Conservation (phyloP, 1,140 invertebrate species). For the Trypoxylus dichotomus region DNA sequence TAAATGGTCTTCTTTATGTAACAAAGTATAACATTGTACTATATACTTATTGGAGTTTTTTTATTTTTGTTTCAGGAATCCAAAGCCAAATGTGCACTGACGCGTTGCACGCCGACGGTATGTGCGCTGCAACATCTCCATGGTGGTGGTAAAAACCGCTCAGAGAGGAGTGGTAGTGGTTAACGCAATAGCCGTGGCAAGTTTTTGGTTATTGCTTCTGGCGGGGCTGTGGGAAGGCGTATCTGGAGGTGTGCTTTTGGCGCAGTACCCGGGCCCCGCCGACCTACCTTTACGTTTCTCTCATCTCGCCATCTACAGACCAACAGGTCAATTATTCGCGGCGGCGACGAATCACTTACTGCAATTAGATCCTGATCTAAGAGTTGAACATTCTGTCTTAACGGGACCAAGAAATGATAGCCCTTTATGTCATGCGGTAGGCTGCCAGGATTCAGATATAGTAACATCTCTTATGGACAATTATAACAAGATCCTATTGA, state of each 20-base stretch:
- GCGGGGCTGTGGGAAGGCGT: slow-evolving; percentile 43
- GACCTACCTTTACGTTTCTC: slow-evolving; percentile 56
- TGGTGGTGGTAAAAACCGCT: slow-evolving; percentile 45
- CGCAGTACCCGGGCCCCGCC: slow-evolving; percentile 54
- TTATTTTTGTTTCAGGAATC: slow-evolving; percentile 47
- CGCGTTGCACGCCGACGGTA: slow-evolving; percentile 34
- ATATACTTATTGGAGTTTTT: not conserved
- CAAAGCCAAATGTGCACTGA: slow-evolving; percentile 30
- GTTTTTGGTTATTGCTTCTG: slow-evolving; percentile 47
- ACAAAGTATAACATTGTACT: too few relatives aligned
- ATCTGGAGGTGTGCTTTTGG: slow-evolving; percentile 45
- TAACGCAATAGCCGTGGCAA: slow-evolving; percentile 44
- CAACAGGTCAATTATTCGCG: slow-evolving; percentile 64
- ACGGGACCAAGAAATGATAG: slow-evolving; percentile 81
- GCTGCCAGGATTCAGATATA: slow-evolving; percentile 69
- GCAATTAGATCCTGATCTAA: slow-evolving; percentile 75
- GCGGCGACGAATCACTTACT: slow-evolving; percentile 84
- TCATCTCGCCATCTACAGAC: slow-evolving; percentile 66
- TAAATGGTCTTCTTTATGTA: too few relatives aligned
- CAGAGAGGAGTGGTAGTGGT: slow-evolving; percentile 44
- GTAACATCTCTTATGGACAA: slow-evolving; percentile 75
- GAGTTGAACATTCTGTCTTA: slow-evolving; percentile 66
- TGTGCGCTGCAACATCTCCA: slow-evolving; percentile 38
- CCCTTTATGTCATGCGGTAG: slow-evolving; percentile 83
- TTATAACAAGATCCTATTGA: slow-evolving; percentile 89